Conservation (phyloP, 2,113 vertebrate species). For the Sinocyclocheilus anshuiensis region DNA sequence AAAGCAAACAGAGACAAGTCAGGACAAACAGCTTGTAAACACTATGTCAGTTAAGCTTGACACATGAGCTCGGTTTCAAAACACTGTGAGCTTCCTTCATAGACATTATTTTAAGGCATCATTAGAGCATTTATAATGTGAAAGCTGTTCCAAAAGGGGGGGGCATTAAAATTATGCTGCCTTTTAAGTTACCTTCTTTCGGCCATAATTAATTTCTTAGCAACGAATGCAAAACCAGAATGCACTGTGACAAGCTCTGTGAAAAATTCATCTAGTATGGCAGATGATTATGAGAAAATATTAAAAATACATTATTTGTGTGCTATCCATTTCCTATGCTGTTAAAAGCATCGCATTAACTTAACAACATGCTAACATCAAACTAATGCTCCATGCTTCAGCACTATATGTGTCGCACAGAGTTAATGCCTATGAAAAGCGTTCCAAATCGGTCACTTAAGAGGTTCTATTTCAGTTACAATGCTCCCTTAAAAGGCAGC, state of each 20-base stretch:
- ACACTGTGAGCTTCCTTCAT: not conserved
- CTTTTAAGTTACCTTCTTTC: no score
- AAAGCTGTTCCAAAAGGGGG: not conserved
- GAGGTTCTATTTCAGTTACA: not conserved
- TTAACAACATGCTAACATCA: not conserved
- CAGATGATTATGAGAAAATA: not conserved
- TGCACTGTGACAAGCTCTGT: not conserved
- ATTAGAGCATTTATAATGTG: not conserved
- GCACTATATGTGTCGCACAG: not conserved
- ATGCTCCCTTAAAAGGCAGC: not conserved
- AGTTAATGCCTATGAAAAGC: not conserved
- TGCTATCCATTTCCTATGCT: not conserved
- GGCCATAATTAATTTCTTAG: not conserved
- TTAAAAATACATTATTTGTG: not conserved
- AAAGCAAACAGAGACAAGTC: conserved; percentile 56
- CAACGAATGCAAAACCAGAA: not conserved
- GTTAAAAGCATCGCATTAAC: not conserved
- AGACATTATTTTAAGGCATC: not conserved
- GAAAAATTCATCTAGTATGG: no score
- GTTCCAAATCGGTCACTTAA: conserved; percentile 6
- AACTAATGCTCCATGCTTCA: not conserved
- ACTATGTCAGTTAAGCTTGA: not conserved
- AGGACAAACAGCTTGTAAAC: not conserved
- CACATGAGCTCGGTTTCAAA: not conserved
- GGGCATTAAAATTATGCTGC: not conserved